Base-by-base conservation (phyloP, 2,113 vertebrate genomes). In the Suricata suricatta region DNA sequence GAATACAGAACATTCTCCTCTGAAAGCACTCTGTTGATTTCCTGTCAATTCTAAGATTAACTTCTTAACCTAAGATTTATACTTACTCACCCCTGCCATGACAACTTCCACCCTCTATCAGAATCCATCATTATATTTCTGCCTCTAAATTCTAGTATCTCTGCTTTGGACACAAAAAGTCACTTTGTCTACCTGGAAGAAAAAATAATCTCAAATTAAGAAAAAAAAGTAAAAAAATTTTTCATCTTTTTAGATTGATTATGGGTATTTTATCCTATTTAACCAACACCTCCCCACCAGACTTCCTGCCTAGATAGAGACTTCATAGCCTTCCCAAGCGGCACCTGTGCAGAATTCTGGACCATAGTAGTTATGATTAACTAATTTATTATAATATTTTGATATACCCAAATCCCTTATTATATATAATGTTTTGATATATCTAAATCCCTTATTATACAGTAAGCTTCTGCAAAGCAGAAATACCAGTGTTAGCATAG, bases 61-160 rank as follows among this genome's bases (percentile, higher is more conserved):
- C 6, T 60, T 8, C 5, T 50, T 41, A 38, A n/a, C 5, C n/a
- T 35, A 77, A 81, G 21, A 64, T 44, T 27, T 77, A 27, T 1
- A 38, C 3, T 16, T 29, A 15, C 2, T 6, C 8, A 60, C 19
- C 13, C 82, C 90, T 93, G 8, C 12, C 3, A 14, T 29, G 31
- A 6, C 7, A 66, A 57, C 16, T 77, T 94, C 15, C 1, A 35
- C 19, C 11, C 1, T 47, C 2, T 31, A 27, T 52, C 71, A 89
- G 29, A 93, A 89, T 89, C 85, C 88, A 6, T 85, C 80, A 31
- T 41, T 77, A 27, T n/a, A 72, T 38, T 69, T 93, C 68, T 74
- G 15, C 11, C 47, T 82, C 13, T 33, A 72, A 50, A 83, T 0
- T 54, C 54, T 6, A 29, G 41, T 85, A 29, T 2, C 50, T 90